Conservation (phyloP, 2,113 vertebrate genomes). For the Datnioides undecimradiatus region DNA sequence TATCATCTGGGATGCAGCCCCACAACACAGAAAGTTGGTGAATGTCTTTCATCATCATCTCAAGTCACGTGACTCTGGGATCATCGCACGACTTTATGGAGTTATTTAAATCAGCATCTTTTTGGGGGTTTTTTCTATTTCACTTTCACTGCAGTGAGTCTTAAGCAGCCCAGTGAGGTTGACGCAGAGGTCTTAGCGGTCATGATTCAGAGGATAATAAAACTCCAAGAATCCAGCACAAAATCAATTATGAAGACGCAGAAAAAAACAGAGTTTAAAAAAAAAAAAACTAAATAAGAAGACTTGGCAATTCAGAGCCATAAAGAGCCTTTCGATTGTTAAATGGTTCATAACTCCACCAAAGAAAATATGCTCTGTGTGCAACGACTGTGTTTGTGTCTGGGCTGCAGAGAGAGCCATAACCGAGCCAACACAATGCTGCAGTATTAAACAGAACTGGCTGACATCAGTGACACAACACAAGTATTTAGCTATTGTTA, state of each 20-base stretch:
- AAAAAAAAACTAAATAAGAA: constrained; percentile 5
- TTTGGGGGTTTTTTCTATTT: constrained; percentile 41
- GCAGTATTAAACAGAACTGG: constrained; percentile 42
- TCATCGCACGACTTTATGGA: constrained; percentile 1
- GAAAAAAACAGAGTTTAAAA: not conserved
- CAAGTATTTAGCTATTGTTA: constrained; percentile 2
- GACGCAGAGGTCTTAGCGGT: constrained; percentile 37
- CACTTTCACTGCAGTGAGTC: constrained; percentile 20
- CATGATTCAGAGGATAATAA: constrained; percentile 50
- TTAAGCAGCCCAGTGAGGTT: constrained; percentile 34
- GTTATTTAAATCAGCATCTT: constrained; percentile 28
- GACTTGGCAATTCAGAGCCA: constrained; percentile 30
- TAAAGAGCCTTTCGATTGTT: constrained; percentile 49
- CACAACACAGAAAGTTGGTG: not conserved
- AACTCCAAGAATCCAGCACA: constrained; percentile 31
- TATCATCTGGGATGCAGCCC: not conserved
- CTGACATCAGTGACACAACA: constrained; percentile 18
- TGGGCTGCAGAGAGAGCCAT: constrained; percentile 40
- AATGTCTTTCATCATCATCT: not conserved
- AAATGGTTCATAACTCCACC: constrained; percentile 62
- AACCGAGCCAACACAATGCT: constrained; percentile 49
- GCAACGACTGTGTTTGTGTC: constrained; percentile 26
- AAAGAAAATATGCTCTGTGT: constrained; percentile 28
- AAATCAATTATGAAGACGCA: constrained; percentile 55
- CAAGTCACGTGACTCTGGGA: constrained; percentile 16